A percentile compares a stretch with the other conserved stretches of the same genome.
These are phyloP conservation scores for Actinemys pallida DNA, from an alignment of 2,113 vertebrate genomes.

Conservation along the genomic window DNA sequence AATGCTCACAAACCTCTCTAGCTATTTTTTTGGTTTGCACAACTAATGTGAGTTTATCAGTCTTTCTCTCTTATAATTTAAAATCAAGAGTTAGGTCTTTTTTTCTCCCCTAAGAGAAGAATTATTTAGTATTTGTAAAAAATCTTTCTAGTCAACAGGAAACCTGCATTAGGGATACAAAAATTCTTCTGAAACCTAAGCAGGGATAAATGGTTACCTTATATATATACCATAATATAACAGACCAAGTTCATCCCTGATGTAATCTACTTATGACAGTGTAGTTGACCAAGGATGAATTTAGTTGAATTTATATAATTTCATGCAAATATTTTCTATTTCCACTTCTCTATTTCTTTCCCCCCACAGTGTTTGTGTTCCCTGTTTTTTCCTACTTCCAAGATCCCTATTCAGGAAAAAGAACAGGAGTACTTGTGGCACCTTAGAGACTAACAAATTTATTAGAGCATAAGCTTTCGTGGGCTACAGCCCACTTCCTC, in stretches of 20 bases:
- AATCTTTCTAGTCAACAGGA: neutral
- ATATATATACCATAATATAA: neutral
- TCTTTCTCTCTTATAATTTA: neutral
- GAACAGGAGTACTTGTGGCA: too few species aligned
- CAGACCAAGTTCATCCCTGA: rapidly evolving
- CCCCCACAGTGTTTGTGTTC: neutral
- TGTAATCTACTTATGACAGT: neutral
- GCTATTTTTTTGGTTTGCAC: neutral
- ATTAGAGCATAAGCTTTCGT: too few species aligned
- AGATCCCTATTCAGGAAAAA: neutral
- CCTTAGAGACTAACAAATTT: too few species aligned
- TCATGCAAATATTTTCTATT: neutral
- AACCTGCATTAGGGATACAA: neutral
- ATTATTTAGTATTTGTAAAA: neutral
- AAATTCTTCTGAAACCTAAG: neutral
- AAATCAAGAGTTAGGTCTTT: neutral
- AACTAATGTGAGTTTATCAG: neutral
- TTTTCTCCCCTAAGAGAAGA: neutral
- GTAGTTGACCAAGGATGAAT: neutral
- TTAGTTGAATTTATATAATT: neutral
- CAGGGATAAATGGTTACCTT: neutral
- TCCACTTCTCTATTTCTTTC: neutral
- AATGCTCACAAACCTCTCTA: neutral
- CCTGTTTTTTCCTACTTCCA: neutral
- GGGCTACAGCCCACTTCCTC: too few species aligned